Percentiles rank a stretch among this genome's conserved stretches.
phyloP scores from a whole-genome alignment of 1,140 invertebrate species.

The Bemisia tabaci region DNA sequence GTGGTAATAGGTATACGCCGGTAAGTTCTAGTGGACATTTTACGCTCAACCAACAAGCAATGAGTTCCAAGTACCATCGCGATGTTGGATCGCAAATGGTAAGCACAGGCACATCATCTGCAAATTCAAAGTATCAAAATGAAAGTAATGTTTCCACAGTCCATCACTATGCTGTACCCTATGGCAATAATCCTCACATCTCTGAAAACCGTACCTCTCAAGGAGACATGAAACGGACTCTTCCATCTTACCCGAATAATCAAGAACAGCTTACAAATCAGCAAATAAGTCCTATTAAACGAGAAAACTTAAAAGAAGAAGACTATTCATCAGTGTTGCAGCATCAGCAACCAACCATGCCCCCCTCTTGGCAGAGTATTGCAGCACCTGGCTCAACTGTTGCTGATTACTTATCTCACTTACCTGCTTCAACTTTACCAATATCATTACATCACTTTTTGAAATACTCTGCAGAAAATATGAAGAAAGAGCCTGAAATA shows the following conservation, averaged over 20 bases:
- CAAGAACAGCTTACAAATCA: background rate
- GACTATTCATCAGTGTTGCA: slow-evolving; percentile 1
- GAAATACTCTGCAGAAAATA: slow-evolving; percentile 64
- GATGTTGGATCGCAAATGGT: slow-evolving; percentile 1
- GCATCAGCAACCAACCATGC: background rate
- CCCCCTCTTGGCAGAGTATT: slow-evolving; percentile 48
- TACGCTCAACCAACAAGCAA: slow-evolving; percentile 3
- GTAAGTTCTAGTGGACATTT: background rate
- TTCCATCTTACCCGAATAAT: background rate
- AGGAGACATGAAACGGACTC: background rate
- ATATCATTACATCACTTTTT: slow-evolving; percentile 68
- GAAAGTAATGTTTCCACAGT: background rate
- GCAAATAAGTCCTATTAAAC: background rate
- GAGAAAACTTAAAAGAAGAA: background rate
- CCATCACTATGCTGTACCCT: background rate
- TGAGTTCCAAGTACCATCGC: slow-evolving; percentile 5
- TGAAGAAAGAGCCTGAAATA: slow-evolving; percentile 46
- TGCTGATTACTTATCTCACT: slow-evolving; percentile 66
- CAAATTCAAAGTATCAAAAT: background rate
- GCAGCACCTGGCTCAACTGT: slow-evolving; percentile 57
- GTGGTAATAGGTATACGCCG: background rate
- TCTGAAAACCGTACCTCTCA: background rate
- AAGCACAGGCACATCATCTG: background rate
- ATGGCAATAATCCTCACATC: background rate
- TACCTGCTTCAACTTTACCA: slow-evolving; percentile 57